Percentiles rank a stretch among this genome's conserved stretches.
Conservation (phyloP, 2,113 vertebrate genomes). For the Mungos mungo region DNA sequence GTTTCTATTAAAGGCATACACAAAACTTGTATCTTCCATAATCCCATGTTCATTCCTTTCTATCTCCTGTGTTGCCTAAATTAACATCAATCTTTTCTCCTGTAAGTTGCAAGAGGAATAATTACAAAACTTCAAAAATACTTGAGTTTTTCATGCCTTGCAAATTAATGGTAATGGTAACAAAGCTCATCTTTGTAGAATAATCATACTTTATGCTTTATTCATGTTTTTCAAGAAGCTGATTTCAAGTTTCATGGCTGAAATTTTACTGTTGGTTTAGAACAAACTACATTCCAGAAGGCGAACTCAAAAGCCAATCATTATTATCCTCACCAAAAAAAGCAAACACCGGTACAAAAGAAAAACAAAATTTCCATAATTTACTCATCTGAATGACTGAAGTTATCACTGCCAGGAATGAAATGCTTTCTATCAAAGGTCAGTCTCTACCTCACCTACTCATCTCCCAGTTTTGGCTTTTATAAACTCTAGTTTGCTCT, state of each 20-base stretch:
- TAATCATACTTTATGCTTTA: not conserved
- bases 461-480: not conserved
- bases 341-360: not conserved
- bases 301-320: not conserved
- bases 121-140: conserved; percentile 42
- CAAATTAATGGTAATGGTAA: not conserved
- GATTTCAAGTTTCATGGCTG: not conserved
- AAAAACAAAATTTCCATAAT: not conserved
- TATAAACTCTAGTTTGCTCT: not conserved
- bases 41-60: not conserved
- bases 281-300: not conserved
- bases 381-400: not conserved
- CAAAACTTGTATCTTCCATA: not conserved
- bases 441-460: not conserved
- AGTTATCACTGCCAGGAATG: not conserved
- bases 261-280: not conserved
- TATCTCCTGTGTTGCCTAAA: not conserved
- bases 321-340: not conserved
- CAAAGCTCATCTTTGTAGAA: not conserved
- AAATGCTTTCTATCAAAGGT: not conserved
- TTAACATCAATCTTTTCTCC: not conserved
- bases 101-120: conserved; percentile 38
- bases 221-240: not conserved
- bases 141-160: not conserved
- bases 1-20: not conserved